Evolutionary conservation across 1,140 invertebrate species (phyloP).

Genomic region (Apis florea): DNA sequence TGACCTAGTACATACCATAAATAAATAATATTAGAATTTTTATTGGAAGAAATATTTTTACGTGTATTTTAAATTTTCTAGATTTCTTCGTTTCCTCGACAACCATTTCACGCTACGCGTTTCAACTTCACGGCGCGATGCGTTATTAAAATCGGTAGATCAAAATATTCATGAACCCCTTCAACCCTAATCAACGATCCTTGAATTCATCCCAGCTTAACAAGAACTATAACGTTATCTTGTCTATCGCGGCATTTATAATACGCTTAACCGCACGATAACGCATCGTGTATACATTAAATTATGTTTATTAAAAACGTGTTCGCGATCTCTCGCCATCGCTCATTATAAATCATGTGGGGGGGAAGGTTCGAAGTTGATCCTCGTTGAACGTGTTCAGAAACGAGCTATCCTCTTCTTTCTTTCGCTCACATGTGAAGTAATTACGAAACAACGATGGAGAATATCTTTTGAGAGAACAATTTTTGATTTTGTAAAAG

Average conservation of each 20-base stretch:
- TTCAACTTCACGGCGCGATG: conserved; percentile 5
- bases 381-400: background rate
- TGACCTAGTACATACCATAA: background rate
- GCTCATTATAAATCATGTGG: conserved; percentile 28
- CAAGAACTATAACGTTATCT: conserved; percentile 40
- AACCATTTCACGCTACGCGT: background rate
- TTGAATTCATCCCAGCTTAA: conserved; percentile 28
- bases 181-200: conserved; percentile 44
- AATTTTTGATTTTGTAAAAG: background rate
- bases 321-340: conserved; percentile 11
- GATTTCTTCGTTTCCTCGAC: background rate
- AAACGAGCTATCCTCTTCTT: background rate
- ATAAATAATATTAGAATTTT: too few relatives aligned
- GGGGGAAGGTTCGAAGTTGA: background rate
- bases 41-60: too few relatives aligned
- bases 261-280: conserved; percentile 35
- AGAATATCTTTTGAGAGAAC: background rate
- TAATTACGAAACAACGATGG: background rate
- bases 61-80: too few relatives aligned
- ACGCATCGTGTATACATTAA: conserved; percentile 14
- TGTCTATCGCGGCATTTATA: conserved; percentile 41
- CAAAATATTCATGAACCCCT: conserved; percentile 46
- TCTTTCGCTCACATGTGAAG: background rate
- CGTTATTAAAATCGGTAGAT: conserved; percentile 43
- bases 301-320: conserved; percentile 46